Evolutionary conservation across 2,888 invertebrate species (phyloP).

Genomic region (Harmothoe impar): DNA sequence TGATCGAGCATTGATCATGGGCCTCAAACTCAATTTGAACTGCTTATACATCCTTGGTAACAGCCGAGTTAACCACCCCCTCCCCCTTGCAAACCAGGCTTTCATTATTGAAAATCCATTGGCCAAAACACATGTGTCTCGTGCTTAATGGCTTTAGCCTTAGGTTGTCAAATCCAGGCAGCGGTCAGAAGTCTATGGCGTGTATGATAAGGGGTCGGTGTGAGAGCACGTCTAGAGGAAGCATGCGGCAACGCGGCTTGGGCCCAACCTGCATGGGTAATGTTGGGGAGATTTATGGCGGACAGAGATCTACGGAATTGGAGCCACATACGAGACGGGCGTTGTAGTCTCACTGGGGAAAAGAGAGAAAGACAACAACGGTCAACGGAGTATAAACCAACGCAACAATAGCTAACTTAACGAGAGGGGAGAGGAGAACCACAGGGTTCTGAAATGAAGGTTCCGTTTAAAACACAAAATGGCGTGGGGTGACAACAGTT

Average conservation of each 20-base stretch:
- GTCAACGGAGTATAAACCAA: neutral
- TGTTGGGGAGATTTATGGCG: conserved; percentile 43
- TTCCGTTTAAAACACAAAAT: neutral
- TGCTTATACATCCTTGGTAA: no score
- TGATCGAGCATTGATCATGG: no score
- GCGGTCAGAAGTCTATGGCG: neutral
- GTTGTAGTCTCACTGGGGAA: conserved; percentile 43
- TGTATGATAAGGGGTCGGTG: neutral
- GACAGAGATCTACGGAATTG: conserved; percentile 59
- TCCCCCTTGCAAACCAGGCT: no score
- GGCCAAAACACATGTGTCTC: neutral
- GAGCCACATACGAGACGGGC: conserved; percentile 53
- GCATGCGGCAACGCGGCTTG: conserved; percentile 29
- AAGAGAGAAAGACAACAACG: conserved; percentile 43
- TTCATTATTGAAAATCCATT: neutral
- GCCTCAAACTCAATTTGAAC: no score
- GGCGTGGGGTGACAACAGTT: neutral
- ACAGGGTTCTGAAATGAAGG: conserved; percentile 4
- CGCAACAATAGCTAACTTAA: neutral
- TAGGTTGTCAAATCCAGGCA: neutral
- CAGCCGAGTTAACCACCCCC: no score
- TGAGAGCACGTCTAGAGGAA: conserved; percentile 43
- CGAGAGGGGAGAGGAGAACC: neutral
- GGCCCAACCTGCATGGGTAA: conserved; percentile 41
- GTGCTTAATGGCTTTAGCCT: neutral